phyloP scores from a whole-genome alignment of 2,797 vertebrate genomes.

The Halcyon chelicuti region DNA sequence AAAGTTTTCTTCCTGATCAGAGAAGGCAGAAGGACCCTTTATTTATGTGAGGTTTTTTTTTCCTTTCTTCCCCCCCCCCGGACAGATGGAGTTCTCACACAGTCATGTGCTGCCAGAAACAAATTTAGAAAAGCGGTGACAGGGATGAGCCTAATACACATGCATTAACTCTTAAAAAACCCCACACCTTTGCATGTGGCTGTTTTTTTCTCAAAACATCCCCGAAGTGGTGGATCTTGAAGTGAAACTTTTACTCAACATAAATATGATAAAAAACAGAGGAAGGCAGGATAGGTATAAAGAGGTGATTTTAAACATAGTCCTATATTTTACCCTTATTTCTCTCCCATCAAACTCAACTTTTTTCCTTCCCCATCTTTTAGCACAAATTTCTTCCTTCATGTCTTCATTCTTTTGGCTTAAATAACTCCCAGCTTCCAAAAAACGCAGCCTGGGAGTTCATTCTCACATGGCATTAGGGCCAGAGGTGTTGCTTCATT shows the following conservation, averaged over 20 bases:
- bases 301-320: not conserved
- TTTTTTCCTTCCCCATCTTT: not conserved
- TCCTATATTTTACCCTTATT: not conserved
- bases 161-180: not conserved
- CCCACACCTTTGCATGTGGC: not conserved
- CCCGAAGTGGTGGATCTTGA: not conserved
- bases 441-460: not conserved
- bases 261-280: not conserved
- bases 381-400: not conserved
- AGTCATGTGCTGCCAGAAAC: not conserved
- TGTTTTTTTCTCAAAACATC: not conserved
- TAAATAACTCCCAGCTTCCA: not conserved
- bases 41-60: not conserved
- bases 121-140: not conserved
- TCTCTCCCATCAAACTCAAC: not conserved
- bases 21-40: not conserved
- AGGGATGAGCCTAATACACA: not conserved
- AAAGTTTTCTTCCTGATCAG: not conserved
- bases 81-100: not conserved
- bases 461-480: not conserved
- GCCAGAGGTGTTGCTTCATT: not conserved
- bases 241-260: not conserved
- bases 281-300: not conserved
- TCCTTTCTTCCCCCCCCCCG: not conserved
- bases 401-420: not conserved